Conservation (phyloP, 2,888 invertebrate genomes). For the Aleiodes leptofemur region DNA sequence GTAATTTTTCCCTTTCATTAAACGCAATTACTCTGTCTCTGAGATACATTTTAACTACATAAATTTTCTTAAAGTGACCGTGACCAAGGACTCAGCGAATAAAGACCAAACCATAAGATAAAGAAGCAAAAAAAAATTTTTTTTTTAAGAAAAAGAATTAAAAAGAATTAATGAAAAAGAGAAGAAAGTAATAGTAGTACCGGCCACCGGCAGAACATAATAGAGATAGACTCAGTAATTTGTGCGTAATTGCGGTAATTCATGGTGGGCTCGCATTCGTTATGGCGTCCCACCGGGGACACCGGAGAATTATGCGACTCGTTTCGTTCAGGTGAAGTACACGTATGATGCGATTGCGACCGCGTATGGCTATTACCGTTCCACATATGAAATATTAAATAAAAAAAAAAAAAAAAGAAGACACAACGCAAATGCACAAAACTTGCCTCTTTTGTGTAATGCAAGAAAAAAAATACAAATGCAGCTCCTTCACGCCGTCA, state of each 20-base stretch:
- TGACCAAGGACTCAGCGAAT: conserved; percentile 10
- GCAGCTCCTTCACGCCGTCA: neutral
- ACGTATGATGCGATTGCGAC: conserved; percentile 37
- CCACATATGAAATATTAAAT: conserved; percentile 15
- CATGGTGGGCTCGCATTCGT: conserved; percentile 57
- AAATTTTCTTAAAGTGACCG: neutral
- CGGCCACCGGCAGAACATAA: conserved; percentile 58
- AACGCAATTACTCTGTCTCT: too few species aligned
- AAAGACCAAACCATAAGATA: conserved; percentile 13
- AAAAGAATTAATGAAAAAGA: conserved; percentile 48
- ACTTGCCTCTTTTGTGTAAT: neutral
- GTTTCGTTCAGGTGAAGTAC: conserved; percentile 36
- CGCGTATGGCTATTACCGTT: conserved; percentile 39
- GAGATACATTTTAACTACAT: too few species aligned
- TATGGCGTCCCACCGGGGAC: conserved; percentile 55
- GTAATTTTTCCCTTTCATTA: too few species aligned
- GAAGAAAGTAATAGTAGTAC: conserved; percentile 55
- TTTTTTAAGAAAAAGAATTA: conserved; percentile 14
- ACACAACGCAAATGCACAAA: neutral
- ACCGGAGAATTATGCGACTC: conserved; percentile 52
- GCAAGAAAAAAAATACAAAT: neutral
- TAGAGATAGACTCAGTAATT: conserved; percentile 60
- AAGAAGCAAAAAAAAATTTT: conserved; percentile 31
- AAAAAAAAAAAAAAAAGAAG: neutral
- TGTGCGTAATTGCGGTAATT: conserved; percentile 62